Evolutionary conservation across 2,797 vertebrate species (phyloP).

Genomic region (Ambastaia sidthimunki): DNA sequence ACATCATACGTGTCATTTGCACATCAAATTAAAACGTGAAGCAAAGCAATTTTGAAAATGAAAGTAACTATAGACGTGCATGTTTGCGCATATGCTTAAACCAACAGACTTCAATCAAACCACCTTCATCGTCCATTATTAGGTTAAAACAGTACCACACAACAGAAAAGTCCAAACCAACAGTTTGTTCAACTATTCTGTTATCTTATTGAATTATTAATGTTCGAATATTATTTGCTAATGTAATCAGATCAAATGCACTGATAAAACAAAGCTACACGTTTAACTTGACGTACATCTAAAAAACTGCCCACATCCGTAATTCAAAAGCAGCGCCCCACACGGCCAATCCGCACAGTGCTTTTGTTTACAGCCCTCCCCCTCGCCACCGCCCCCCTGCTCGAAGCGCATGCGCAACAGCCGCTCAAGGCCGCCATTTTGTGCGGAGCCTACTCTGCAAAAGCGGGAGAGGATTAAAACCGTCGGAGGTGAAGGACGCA

Average conservation of each 20-base stretch:
- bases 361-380: constrained; percentile 76
- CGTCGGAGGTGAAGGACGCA: constrained; percentile 77
- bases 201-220: not conserved
- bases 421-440: constrained; percentile 90
- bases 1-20: not conserved
- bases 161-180: too few species aligned
- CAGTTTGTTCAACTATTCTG: not conserved
- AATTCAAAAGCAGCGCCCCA: constrained; percentile 76
- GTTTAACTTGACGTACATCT: constrained; percentile 3
- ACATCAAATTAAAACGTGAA: too few species aligned
- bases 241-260: not conserved
- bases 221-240: not conserved
- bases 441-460: constrained; percentile 88
- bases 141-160: too few species aligned
- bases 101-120: too few species aligned
- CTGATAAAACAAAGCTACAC: not conserved
- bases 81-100: too few species aligned
- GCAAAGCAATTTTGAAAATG: too few species aligned
- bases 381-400: constrained; percentile 63
- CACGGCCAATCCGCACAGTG: constrained; percentile 76
- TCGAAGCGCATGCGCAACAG: constrained; percentile 88
- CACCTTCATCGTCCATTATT: too few species aligned
- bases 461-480: constrained; percentile 87
- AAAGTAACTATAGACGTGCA: too few species aligned
- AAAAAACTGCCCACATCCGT: constrained; percentile 30